Conservation (phyloP, 1,140 invertebrate genomes). For the Orius insidiosus region DNA sequence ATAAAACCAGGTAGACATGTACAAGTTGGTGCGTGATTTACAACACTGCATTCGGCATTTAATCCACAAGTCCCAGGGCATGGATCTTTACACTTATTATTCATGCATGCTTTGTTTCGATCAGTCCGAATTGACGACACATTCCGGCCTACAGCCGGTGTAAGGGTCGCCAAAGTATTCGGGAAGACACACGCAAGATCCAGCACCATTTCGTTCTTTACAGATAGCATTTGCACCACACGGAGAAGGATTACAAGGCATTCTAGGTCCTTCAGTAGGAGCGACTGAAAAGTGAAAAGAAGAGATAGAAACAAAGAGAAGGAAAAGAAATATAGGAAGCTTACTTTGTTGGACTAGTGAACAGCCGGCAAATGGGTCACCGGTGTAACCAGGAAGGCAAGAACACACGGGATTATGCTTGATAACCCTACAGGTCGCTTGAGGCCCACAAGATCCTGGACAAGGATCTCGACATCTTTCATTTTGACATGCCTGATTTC, state of each 20-base stretch:
- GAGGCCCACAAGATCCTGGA: slow-evolving; percentile 34
- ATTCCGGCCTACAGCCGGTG: slow-evolving; percentile 70
- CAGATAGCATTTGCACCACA: slow-evolving; percentile 68
- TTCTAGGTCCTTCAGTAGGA: slow-evolving; percentile 29
- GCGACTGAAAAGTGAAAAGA: slow-evolving; percentile 21
- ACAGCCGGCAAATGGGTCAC: slow-evolving; percentile 28
- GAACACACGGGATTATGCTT: slow-evolving; percentile 36
- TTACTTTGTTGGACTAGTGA: slow-evolving; percentile 18
- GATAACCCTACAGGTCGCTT: slow-evolving; percentile 31
- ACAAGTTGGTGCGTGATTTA: slow-evolving; percentile 66
- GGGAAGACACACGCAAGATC: slow-evolving; percentile 55
- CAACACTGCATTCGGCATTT: slow-evolving; percentile 61
- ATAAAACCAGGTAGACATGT: slow-evolving; percentile 57
- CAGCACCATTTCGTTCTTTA: slow-evolving; percentile 58
- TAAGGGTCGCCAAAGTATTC: slow-evolving; percentile 73
- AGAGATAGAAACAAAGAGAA: slow-evolving; percentile 15
- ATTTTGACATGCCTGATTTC: slow-evolving; percentile 30
- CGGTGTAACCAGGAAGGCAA: slow-evolving; percentile 32
- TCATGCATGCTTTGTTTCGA: slow-evolving; percentile 59
- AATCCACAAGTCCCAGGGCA: slow-evolving; percentile 70
- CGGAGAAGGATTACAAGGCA: slow-evolving; percentile 62
- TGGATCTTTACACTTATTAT: slow-evolving; percentile 62
- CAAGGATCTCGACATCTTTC: slow-evolving; percentile 33
- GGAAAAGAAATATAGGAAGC: background rate
- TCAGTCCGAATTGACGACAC: slow-evolving; percentile 68